Percentiles rank a stretch among this genome's conserved stretches.
Conservation (phyloP, 1,140 invertebrate species). For the Calliopsis andreniformis region DNA sequence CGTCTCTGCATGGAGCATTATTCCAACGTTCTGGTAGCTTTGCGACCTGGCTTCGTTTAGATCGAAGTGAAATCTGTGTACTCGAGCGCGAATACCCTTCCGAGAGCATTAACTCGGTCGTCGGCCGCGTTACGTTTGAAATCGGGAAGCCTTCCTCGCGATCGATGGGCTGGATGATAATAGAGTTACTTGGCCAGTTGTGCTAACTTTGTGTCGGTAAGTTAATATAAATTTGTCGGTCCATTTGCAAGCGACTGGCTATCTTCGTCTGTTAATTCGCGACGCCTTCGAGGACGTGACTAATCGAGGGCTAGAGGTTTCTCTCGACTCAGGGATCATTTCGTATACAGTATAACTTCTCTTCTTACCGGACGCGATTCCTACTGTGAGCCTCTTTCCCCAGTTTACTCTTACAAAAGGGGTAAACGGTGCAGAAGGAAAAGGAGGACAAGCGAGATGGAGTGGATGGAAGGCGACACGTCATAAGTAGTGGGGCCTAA, state of each 20-base stretch:
- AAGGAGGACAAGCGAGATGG: slow-evolving; percentile 10
- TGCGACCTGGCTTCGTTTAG: neutral
- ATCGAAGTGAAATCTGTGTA: neutral
- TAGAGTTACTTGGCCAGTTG: neutral
- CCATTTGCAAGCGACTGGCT: neutral
- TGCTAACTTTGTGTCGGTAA: neutral
- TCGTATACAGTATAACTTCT: too few species aligned
- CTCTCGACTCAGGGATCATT: slow-evolving; percentile 5
- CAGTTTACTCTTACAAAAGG: too few species aligned
- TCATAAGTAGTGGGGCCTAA: slow-evolving; percentile 65
- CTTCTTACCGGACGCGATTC: too few species aligned
- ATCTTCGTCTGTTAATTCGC: slow-evolving; percentile 24
- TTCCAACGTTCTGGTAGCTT: neutral
- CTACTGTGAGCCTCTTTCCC: too few species aligned
- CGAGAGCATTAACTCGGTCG: neutral
- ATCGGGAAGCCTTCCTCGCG: neutral
- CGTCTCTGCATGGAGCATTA: slow-evolving; percentile 9
- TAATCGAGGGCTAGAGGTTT: slow-evolving; percentile 6
- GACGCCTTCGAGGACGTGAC: slow-evolving; percentile 4
- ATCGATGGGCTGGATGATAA: neutral
- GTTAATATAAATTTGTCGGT: slow-evolving; percentile 38
- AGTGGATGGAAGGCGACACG: slow-evolving; percentile 31
- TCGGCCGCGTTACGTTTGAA: neutral
- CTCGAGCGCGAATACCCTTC: neutral
- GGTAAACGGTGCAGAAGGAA: slow-evolving; percentile 16